These are phyloP conservation scores for Betta splendens DNA, from an alignment of 2,797 vertebrate species.

Conservation along the genomic window DNA sequence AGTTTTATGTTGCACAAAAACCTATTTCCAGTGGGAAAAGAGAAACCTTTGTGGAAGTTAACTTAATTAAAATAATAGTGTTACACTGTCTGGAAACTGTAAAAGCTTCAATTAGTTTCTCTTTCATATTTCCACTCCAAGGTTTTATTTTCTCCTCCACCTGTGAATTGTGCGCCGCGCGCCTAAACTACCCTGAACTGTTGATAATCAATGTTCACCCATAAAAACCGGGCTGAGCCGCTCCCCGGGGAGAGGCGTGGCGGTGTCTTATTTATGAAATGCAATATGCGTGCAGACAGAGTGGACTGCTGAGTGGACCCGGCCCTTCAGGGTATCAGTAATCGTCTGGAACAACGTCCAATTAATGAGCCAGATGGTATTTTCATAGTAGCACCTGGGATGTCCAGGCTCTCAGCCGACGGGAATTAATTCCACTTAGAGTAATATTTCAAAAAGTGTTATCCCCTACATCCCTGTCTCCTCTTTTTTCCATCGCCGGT, in stretches of 20 bases:
- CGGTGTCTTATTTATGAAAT: constrained; percentile 69
- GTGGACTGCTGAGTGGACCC: too few relatives aligned
- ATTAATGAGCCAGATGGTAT: constrained; percentile 83
- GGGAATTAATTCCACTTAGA: constrained; percentile 72
- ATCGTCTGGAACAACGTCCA: constrained; percentile 79
- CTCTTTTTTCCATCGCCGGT: constrained; percentile 36
- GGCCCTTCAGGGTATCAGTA: constrained; percentile 67
- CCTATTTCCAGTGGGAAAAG: constrained; percentile 27
- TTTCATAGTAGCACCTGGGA: constrained; percentile 79
- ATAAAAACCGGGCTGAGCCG: constrained; percentile 41
- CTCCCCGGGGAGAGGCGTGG: constrained; percentile 35
- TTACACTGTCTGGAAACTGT: constrained; percentile 40
- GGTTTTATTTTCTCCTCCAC: constrained; percentile 48
- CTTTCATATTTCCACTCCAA: constrained; percentile 37
- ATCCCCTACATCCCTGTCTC: constrained; percentile 54
- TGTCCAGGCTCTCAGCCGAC: constrained; percentile 64
- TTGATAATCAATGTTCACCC: constrained; percentile 69
- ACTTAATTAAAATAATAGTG: constrained; percentile 51
- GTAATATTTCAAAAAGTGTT: constrained; percentile 69
- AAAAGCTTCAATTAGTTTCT: constrained; percentile 41
- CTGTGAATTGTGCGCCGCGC: constrained; percentile 39
- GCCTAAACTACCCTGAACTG: constrained; percentile 64
- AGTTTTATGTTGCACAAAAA: constrained; percentile 23
- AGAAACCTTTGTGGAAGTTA: constrained; percentile 29
- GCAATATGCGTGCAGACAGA: constrained; percentile 66